Evolutionary conservation across 1,140 invertebrate genomes (phyloP).

Genomic region (Zaprionus davidi): DNA sequence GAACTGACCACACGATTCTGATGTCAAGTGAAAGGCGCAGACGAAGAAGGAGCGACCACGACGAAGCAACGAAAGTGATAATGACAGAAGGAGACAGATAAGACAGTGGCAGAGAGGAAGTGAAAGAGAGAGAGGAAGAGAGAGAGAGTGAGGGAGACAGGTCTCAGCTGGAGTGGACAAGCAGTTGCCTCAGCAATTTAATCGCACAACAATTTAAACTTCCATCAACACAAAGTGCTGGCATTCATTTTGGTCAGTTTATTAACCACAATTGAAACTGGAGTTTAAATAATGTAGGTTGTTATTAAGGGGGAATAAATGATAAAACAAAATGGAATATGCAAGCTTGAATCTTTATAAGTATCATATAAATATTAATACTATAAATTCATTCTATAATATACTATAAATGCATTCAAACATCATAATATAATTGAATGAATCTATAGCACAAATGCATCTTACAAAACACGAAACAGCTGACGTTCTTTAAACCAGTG

Average conservation of each 20-base stretch:
- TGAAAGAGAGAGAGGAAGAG: neutral
- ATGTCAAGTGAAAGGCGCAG: conserved; percentile 22
- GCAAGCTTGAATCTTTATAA: neutral
- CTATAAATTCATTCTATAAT: neutral
- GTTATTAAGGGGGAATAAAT: neutral
- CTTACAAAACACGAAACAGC: too few relatives aligned
- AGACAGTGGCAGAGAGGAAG: neutral
- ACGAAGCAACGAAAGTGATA: conserved; percentile 17
- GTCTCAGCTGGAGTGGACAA: neutral
- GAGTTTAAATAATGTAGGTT: neutral
- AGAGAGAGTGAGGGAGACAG: neutral
- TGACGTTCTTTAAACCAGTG: too few relatives aligned
- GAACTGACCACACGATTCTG: conserved; percentile 32
- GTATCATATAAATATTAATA: neutral
- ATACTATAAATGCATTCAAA: neutral
- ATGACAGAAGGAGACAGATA: conserved; percentile 6
- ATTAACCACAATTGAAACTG: conserved; percentile 8
- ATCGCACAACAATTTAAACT: conserved; percentile 13
- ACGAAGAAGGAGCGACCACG: neutral
- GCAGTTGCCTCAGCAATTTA: conserved; percentile 2
- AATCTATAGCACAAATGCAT: neutral
- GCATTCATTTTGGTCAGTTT: neutral
- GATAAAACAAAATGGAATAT: neutral
- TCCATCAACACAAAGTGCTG: conserved; percentile 2
- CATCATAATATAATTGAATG: neutral